Evolutionary conservation across 2,888 invertebrate genomes (phyloP), one percentile per base, ranked within the genome.

Genomic region (Phlogophora meticulosa): DNA sequence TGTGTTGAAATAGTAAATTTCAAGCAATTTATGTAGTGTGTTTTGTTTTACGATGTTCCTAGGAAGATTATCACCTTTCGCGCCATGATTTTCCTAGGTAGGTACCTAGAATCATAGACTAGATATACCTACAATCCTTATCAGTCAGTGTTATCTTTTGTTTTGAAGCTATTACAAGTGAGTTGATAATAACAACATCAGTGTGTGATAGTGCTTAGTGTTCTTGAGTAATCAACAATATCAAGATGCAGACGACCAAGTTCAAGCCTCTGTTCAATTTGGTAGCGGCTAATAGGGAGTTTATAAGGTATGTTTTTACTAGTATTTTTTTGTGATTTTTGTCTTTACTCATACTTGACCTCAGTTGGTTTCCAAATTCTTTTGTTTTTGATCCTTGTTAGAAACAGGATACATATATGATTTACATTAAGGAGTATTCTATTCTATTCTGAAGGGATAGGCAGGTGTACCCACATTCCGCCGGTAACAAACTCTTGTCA

Each of bases 221-320:
- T 43, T 52, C 62, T 52, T 70, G 45, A 46, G 59, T 40, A 20
- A 52, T n/a, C 15, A 64, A 13, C 36, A 4, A 32, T 24, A 17
- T 34, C 11, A 76, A 60, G 11, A 78, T 78, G 78, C 73, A 57
- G 61, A 56, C 65, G 45, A 36, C 45, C 0, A 71, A 53, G 17
- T 45, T 76, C 7, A 76, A 52, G 32, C 65, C 73, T 24, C 10
- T 72, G 9, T 60, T 76, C 17, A 71, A 36, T 46, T 43, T 76
- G 49, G 48, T 68, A n/a, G 32, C 48, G 1, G 22, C 56, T 9
- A 69, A 59, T 64, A 78, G 72, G 49, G 42, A 64, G 7, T 55
- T 51, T 36, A n/a, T 61, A n/a, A 69, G 78, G 78, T 77, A 34
- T 64, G 61, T 65, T 28, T 28, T 28, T 28, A 28, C 28, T 28